Percentiles rank a stretch among this genome's conserved stretches.
These are phyloP conservation scores for Scolopax mira DNA, from an alignment of 2,113 vertebrate species.

Conservation along the genomic window DNA sequence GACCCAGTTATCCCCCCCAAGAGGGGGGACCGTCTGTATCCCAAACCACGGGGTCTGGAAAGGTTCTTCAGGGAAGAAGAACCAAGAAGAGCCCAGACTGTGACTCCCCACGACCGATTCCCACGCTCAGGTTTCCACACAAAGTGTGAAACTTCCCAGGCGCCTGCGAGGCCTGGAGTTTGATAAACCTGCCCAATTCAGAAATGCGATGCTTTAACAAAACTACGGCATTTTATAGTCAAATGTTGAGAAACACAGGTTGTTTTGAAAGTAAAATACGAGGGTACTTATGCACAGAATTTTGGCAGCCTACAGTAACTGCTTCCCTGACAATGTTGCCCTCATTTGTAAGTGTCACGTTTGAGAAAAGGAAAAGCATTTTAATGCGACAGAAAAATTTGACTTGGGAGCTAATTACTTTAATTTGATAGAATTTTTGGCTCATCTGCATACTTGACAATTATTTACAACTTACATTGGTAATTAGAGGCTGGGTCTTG, in stretches of 20 bases:
- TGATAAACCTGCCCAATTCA: background rate
- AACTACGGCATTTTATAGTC: background rate
- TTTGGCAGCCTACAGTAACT: background rate
- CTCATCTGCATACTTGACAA: conserved; percentile 68
- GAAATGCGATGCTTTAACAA: background rate
- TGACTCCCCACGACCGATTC: fast-evolving
- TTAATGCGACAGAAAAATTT: conserved; percentile 62
- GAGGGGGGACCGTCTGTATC: background rate
- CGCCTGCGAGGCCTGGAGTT: background rate
- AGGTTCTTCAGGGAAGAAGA: background rate
- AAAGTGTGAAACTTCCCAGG: fast-evolving
- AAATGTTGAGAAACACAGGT: background rate
- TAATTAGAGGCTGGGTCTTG: conserved; percentile 66
- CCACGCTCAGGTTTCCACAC: background rate
- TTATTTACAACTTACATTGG: conserved; percentile 64
- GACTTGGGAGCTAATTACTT: conserved; percentile 69
- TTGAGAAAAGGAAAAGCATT: conserved; percentile 51
- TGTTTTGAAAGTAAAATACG: background rate
- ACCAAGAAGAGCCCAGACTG: background rate
- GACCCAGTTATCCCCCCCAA: background rate
- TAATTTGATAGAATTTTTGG: conserved; percentile 65
- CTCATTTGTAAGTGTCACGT: conserved; percentile 43
- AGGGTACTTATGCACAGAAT: background rate
- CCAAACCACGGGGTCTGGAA: background rate
- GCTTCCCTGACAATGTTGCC: conserved; percentile 21